phyloP scores from a whole-genome alignment of 2,113 vertebrate genomes.

The Phasianus colchicus region DNA sequence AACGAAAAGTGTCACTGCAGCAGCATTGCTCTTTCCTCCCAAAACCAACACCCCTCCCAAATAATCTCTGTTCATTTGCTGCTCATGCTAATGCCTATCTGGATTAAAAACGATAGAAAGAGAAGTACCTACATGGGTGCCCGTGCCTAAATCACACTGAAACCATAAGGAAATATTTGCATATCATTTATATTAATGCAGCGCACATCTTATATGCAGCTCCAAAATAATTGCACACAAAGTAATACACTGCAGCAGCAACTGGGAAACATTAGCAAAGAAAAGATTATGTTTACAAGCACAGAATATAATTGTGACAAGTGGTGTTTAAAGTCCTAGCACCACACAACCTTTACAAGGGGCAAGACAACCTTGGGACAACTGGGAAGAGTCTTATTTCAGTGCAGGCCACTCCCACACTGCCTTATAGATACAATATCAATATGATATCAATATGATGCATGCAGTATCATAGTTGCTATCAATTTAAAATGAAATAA shows the following conservation, averaged over 20 bases:
- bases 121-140: neutral
- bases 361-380: accelerated
- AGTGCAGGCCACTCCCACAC: neutral
- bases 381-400: accelerated
- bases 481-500: neutral
- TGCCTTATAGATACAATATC: neutral
- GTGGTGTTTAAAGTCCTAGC: neutral
- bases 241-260: neutral
- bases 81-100: neutral
- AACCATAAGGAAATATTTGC: neutral
- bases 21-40: neutral
- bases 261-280: neutral
- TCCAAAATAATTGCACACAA: neutral
- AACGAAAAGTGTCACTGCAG: neutral
- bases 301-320: neutral
- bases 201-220: neutral
- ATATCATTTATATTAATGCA: neutral
- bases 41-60: neutral
- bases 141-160: neutral
- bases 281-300: neutral
- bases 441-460: neutral
- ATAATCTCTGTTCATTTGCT: neutral
- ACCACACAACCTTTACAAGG: neutral
- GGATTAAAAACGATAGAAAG: neutral
- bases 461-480: neutral